Evolutionary conservation across 2,888 invertebrate genomes (phyloP), one percentile per base, ranked within the genome.

Genomic region (Lithophane socia): DNA sequence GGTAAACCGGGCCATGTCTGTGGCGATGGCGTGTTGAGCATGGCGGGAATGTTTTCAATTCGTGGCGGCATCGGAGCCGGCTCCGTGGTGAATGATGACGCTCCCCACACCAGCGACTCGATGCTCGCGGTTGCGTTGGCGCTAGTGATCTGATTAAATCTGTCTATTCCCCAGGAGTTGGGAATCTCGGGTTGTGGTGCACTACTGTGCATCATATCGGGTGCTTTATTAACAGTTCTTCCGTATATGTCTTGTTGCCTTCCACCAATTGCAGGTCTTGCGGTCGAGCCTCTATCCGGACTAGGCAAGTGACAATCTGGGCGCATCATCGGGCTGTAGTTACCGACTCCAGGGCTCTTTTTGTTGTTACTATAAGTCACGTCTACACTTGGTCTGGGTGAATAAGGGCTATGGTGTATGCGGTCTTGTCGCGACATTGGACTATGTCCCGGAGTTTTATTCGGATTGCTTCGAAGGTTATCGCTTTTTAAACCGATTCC

Each of bases 371-470:
- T 90, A 82, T 94, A 94, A 12, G 90, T 90, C 42, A 89, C 89
- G 84, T 96, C 96, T 12, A 94, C 95, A 88, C 95, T 95, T 8
- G 96, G 95, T 67, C 96, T 88, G 52, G 96, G 96, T 49, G 96
- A 96, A 82, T 96, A 96, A 10, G 96, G 96, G 56, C 96, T 95
- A 69, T 94, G 95, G 80, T 94, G 96, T 42, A 92, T 84, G 16
- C 95, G 93, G 75, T 96, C 96, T 84, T 95, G 96, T 60, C 96
- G 90, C 64, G 96, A 95, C 96, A 96, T 94, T 1, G 96, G 96
- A 83, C 96, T 96, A 90, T 95, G 95, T 2, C 95, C 96, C 73
- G 96, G 93, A 7, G 96, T 95, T 90, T 95, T 94, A 83, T 92
- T 94, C 3, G 95, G 90, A 79, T 92, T 94, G 82, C 82, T 93